A percentile compares a stretch with the other conserved stretches of the same genome.
These are phyloP conservation scores for Peromyscus attwateri DNA, from an alignment of 2,797 vertebrate species.

Conservation along the genomic window DNA sequence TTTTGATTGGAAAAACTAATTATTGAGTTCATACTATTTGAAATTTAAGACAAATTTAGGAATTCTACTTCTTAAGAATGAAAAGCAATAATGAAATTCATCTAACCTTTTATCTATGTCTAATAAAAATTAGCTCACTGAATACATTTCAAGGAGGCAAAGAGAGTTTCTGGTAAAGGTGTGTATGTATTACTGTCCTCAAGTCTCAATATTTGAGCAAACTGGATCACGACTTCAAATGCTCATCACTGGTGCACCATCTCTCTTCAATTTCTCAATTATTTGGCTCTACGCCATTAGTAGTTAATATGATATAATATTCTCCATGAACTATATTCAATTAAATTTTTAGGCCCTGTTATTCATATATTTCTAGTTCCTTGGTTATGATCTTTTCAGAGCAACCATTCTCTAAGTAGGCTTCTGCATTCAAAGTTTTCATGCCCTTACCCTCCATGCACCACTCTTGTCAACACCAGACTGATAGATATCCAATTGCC, in stretches of 20 bases:
- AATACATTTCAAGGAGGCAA: background rate
- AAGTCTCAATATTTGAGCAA: background rate
- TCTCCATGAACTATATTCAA: background rate
- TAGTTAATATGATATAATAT: background rate
- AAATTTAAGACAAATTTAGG: constrained; percentile 9
- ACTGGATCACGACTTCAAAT: background rate
- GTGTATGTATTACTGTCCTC: background rate
- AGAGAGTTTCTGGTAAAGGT: background rate
- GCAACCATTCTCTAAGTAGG: background rate
- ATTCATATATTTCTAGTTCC: background rate
- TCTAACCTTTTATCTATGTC: background rate
- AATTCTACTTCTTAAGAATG: constrained; percentile 23
- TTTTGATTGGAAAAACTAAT: background rate
- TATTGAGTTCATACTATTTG: background rate
- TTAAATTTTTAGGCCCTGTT: background rate
- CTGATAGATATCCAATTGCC: background rate
- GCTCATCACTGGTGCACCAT: background rate
- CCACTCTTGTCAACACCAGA: background rate
- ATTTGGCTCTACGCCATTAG: background rate
- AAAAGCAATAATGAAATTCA: background rate
- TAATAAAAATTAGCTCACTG: background rate
- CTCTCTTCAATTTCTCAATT: background rate
- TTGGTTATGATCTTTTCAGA: background rate
- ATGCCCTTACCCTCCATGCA: background rate
- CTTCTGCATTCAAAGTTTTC: background rate